phyloP scores from a whole-genome alignment of 2,888 invertebrate species.

The Pediacus dermestoides region DNA sequence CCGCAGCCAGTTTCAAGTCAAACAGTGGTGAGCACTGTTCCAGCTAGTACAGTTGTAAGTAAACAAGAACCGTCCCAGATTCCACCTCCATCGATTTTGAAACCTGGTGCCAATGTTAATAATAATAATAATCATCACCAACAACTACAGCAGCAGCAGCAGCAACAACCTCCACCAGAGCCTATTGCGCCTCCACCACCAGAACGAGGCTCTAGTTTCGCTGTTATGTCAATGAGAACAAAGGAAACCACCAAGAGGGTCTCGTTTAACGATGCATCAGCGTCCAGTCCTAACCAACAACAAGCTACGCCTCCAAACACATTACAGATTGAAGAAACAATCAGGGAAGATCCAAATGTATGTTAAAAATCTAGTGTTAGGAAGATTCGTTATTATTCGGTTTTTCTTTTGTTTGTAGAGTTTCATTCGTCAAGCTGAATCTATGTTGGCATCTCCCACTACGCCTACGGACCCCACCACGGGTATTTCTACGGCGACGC shows the following conservation, averaged over 20 bases:
- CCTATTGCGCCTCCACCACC: constrained; percentile 70
- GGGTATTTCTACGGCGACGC: constrained; percentile 63
- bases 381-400: constrained; percentile 3
- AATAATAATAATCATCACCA: constrained; percentile 32
- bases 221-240: constrained; percentile 67
- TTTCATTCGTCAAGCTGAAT: constrained; percentile 77
- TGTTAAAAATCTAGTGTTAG: too few species aligned
- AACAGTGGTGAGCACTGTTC: constrained; percentile 41
- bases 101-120: constrained; percentile 47
- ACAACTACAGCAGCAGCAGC: constrained; percentile 31
- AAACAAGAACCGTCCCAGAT: constrained; percentile 35
- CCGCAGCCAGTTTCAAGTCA: constrained; percentile 46
- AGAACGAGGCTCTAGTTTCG: constrained; percentile 84
- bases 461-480: constrained; percentile 61
- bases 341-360: constrained; percentile 80
- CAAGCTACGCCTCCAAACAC: constrained; percentile 52
- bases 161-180: constrained; percentile 35
- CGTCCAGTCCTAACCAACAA: constrained; percentile 36
- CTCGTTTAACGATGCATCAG: constrained; percentile 45
- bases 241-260: constrained; percentile 49
- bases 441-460: constrained; percentile 71
- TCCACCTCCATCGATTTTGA: constrained; percentile 45
- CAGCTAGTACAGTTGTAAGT: constrained; percentile 41
- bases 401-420: constrained; percentile 54
- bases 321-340: constrained; percentile 48